phyloP scores from a whole-genome alignment of 2,113 vertebrate species.

The Corynorhinus townsendii region DNA sequence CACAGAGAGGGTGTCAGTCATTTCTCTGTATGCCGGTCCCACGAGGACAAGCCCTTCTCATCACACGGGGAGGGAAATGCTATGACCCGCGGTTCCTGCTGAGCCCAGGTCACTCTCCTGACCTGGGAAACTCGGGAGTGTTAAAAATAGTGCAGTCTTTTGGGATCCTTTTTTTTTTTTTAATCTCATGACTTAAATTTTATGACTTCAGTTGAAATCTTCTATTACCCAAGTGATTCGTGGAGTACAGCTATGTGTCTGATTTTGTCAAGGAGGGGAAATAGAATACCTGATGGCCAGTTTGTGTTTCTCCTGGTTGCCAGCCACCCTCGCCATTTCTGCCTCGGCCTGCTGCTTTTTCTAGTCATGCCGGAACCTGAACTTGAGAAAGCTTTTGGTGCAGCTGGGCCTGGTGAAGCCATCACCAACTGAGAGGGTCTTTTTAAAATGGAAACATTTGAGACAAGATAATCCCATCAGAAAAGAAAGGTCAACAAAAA shows the following conservation, averaged over 20 bases:
- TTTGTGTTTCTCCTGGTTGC: background rate
- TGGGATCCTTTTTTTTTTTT: background rate
- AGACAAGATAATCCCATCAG: background rate
- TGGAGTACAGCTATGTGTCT: background rate
- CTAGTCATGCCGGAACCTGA: background rate
- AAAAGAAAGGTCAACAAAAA: background rate
- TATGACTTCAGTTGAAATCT: conserved; percentile 13
- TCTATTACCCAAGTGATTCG: background rate
- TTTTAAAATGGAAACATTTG: background rate
- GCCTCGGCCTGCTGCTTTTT: background rate
- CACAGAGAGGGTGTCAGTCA: background rate
- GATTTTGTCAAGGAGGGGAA: background rate
- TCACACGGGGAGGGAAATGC: background rate
- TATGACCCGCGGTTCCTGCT: background rate
- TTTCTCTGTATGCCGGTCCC: background rate
- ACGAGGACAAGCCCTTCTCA: background rate
- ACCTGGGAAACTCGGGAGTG: background rate
- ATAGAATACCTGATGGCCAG: background rate
- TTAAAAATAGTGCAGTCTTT: conserved; percentile 55
- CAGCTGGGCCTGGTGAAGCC: background rate
- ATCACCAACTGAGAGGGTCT: background rate
- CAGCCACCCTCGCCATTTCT: background rate
- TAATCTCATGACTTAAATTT: conserved; percentile 34
- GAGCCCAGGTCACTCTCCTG: background rate
- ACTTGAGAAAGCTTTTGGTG: background rate